Base-by-base conservation (phyloP, 2,888 invertebrate genomes). In the Hyppa rectilinea region DNA sequence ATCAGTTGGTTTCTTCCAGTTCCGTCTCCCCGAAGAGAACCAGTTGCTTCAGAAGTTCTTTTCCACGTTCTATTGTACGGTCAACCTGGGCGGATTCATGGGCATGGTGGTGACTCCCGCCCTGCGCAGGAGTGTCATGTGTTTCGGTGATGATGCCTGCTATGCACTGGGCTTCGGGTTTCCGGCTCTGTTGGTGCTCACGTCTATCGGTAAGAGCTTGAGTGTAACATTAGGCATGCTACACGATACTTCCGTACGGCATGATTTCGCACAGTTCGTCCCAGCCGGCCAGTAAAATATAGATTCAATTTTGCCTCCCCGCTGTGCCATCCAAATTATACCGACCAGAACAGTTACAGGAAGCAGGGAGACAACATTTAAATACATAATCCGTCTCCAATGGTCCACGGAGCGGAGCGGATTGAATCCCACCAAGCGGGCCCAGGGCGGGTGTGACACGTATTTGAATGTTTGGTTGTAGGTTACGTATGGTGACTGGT, bases 51-150 rank as follows among this genome's bases (percentile, higher is more conserved):
- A 97, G 84, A 96, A 96, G 56, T 98, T 98, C 91, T 98, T 98
- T 92, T 98, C 98, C 0, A 96, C 97, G 2, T 98, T 98, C 93
- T 98, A 98, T 90, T 98, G 98, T 90, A 96, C 97, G 36, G 98
- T 98, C 84, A 98, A 98, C 90, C 89, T 97, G 10, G 97, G 97
- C 2, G 97, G 97, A 2, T 96, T 97, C 75, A 95, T 97, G 87
- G 97, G 97, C 0, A 97, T 97, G 96, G 93, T 98, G 64, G 86
- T 98, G 7, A 98, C 98, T 0, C 98, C 98, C 0, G 96, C 97
- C 36, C 93, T 98, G 52, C 96, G 98, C 87, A 96, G 97, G 80
- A 96, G 96, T 78, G 92, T 97, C 56, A 95, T 96, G 86, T 97
- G 97, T 87, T 97, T 97, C 85, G 97, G 97, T 0, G 96, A 97